Evolutionary conservation across 2,113 vertebrate genomes (phyloP).

Genomic region (Python bivittatus): DNA sequence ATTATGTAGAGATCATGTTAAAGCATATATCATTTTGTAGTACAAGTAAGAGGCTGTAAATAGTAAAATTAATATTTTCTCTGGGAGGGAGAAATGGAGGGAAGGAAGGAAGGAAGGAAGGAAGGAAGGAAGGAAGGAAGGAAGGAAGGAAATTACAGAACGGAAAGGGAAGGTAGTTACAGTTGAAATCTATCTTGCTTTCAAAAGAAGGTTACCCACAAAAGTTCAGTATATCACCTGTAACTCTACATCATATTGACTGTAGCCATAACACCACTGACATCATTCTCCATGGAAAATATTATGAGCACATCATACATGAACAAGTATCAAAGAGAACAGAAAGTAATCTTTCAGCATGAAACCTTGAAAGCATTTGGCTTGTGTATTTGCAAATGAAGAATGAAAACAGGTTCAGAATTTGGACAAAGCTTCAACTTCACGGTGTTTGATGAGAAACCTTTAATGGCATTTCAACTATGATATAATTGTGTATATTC

Average conservation of each 20-base stretch:
- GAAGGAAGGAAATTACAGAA: not conserved
- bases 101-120: not conserved
- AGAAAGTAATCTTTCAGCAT: constrained; percentile 24
- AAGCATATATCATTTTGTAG: not conserved
- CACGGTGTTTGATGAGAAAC: not conserved
- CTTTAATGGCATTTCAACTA: not conserved
- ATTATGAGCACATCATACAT: constrained; percentile 10
- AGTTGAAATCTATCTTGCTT: not conserved
- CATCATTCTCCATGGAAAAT: constrained; percentile 30
- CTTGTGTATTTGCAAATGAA: constrained; percentile 25
- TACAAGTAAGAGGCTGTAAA: not conserved
- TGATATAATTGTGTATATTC: not conserved
- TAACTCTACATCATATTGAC: not conserved
- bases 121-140: not conserved
- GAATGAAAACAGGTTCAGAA: constrained; percentile 34
- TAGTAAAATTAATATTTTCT: not conserved
- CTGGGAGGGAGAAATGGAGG: not conserved
- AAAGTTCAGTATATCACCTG: constrained; percentile 16
- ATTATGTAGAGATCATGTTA: not conserved
- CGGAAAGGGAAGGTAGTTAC: not conserved
- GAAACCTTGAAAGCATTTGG: constrained; percentile 31
- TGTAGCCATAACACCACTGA: constrained; percentile 18
- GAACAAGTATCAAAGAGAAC: constrained; percentile 22
- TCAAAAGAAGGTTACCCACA: not conserved
- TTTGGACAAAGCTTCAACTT: not conserved